Evolutionary conservation across 2,797 vertebrate species (phyloP).

Genomic region (Hippoglossus hippoglossus): DNA sequence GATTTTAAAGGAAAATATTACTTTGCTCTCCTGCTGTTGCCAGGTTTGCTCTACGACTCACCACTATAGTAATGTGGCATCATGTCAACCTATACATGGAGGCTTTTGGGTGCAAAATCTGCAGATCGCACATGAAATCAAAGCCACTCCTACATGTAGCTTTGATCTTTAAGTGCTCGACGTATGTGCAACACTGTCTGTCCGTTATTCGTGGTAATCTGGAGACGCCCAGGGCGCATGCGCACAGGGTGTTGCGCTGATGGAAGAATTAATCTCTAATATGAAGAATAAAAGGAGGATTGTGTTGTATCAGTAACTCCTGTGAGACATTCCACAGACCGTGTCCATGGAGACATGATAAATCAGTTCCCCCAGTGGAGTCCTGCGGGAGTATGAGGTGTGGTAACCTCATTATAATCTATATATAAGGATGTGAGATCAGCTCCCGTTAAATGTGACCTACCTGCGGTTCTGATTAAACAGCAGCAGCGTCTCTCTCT

Average conservation of each 20-base stretch:
- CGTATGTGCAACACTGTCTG: constrained; percentile 33
- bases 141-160: background rate
- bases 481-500: constrained; percentile 30
- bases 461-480: constrained; percentile 66
- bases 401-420: background rate
- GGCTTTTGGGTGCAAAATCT: background rate
- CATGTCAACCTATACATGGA: background rate
- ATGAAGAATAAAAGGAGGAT: constrained; percentile 25
- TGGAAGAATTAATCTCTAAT: constrained; percentile 57
- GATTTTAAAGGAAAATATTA: constrained; percentile 8
- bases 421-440: too few relatives aligned
- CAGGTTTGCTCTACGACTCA: background rate
- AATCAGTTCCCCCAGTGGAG: background rate
- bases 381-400: too few relatives aligned
- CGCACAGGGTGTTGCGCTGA: constrained; percentile 56
- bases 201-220: constrained; percentile 63
- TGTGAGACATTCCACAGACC: rapidly evolving
- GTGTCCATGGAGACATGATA: rapidly evolving
- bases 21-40: constrained; percentile 2
- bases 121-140: background rate
- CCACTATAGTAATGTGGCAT: background rate
- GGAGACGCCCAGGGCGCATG: constrained; percentile 66
- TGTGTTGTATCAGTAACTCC: background rate
- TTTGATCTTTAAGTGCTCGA: constrained; percentile 1
- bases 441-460: constrained; percentile 28